phyloP scores from a whole-genome alignment of 1,140 invertebrate genomes.

The Hydropsyche tenuis region DNA sequence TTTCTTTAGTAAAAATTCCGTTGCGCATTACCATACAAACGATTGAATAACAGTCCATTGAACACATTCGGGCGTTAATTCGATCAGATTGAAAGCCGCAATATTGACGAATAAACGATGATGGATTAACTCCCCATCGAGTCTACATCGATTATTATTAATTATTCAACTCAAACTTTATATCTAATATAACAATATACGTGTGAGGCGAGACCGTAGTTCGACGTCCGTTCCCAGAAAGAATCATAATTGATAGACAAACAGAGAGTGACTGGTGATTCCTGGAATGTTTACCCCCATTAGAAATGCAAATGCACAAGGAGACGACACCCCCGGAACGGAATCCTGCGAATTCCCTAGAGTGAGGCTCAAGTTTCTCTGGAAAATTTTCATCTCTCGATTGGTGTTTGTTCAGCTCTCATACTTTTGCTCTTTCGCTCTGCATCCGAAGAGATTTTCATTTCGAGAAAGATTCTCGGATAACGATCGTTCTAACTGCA shows the following conservation, averaged over 20 bases:
- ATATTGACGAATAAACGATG: too few species aligned
- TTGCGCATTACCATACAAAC: too few species aligned
- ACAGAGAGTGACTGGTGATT: constrained; percentile 5
- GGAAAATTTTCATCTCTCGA: constrained; percentile 34
- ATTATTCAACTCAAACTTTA: too few species aligned
- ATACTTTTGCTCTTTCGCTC: constrained; percentile 29
- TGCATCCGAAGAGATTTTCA: constrained; percentile 2
- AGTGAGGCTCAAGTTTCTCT: constrained; percentile 30
- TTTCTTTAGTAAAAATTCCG: too few species aligned
- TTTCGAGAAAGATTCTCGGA: neutral
- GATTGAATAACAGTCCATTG: too few species aligned
- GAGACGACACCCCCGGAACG: constrained; percentile 10
- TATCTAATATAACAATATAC: too few species aligned
- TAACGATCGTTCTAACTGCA: too few species aligned
- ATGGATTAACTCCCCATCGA: too few species aligned
- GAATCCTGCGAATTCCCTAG: neutral
- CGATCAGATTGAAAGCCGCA: too few species aligned
- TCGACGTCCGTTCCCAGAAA: neutral
- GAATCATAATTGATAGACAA: constrained; percentile 21
- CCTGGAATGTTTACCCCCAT: constrained; percentile 27
- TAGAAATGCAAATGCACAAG: constrained; percentile 35
- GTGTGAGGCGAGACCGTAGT: neutral
- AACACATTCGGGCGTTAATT: too few species aligned
- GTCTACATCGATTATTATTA: too few species aligned
- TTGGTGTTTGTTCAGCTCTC: constrained; percentile 32